These are phyloP conservation scores for Myanophis thanlyinensis DNA, from an alignment of 2,113 vertebrate genomes.

Conservation along the genomic window DNA sequence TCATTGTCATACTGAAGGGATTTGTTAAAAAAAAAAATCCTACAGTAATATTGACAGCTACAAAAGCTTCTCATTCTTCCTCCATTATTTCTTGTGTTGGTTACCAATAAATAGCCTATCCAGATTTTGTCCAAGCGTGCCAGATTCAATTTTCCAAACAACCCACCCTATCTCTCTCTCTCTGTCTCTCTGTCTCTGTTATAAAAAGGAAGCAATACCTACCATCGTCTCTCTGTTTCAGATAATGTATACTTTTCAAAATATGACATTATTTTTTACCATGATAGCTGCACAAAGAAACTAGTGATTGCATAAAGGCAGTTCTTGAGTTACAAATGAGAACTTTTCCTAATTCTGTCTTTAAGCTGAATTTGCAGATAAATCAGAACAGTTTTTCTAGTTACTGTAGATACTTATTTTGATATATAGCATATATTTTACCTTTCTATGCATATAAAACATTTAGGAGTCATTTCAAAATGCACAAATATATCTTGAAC, in stretches of 20 bases:
- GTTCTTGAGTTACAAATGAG: not conserved
- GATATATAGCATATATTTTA: not conserved
- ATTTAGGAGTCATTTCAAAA: not conserved
- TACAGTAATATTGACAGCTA: not conserved
- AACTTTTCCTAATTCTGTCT: not conserved
- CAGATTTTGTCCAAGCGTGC: slow-evolving; percentile 14
- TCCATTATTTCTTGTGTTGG: slow-evolving; percentile 17
- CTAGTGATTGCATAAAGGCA: not conserved
- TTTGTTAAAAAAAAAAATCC: not conserved
- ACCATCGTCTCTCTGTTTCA: not conserved
- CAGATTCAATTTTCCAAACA: not conserved
- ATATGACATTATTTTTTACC: not conserved
- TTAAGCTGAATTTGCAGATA: not conserved
- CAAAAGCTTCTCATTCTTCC: slow-evolving; percentile 13
- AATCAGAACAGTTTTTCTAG: not conserved
- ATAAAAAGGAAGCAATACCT: too few species aligned
- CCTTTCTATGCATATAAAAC: not conserved
- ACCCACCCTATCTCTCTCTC: rapidly evolving
- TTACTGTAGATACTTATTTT: not conserved
- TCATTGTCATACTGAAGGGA: slow-evolving; percentile 15
- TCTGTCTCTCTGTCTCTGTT: too few species aligned
- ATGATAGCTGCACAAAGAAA: not conserved
- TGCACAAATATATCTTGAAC: not conserved
- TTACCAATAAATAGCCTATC: not conserved
- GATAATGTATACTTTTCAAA: not conserved